Conservation (phyloP, 1,140 invertebrate genomes). For the Meloidogyne hapla region DNA sequence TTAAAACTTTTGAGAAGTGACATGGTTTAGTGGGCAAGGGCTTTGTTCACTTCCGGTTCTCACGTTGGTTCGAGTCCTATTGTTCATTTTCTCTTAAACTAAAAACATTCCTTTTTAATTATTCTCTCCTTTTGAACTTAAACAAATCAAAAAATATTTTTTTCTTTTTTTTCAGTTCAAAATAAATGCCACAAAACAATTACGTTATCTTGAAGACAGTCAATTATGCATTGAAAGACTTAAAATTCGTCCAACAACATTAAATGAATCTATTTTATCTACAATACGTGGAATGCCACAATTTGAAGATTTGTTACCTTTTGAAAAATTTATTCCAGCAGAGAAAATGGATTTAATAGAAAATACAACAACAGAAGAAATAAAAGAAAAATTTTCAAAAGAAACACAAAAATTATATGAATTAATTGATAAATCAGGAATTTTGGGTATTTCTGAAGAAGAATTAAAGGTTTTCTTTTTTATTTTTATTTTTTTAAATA, state of each 20-base stretch:
- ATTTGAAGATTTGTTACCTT: not conserved
- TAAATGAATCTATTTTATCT: not conserved
- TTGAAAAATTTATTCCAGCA: not conserved
- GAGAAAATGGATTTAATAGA: not conserved
- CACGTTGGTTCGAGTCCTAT: not conserved
- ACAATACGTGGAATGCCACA: constrained; percentile 11
- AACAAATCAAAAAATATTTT: not conserved
- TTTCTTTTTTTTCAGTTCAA: not conserved
- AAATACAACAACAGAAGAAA: not conserved
- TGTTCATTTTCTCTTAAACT: not conserved
- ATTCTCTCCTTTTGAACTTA: too few species aligned
- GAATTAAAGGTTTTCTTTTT: constrained; percentile 24
- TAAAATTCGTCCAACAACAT: constrained; percentile 20
- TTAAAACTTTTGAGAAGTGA: too few species aligned
- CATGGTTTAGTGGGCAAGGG: too few species aligned
- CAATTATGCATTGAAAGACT: constrained; percentile 23
- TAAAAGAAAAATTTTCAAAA: not conserved
- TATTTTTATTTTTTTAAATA: not conserved
- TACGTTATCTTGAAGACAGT: constrained; percentile 29
- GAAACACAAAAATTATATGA: constrained; percentile 4
- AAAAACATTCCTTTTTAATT: not conserved
- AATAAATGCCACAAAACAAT: constrained; percentile 33
- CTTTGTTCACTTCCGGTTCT: not conserved
- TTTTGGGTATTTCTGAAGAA: constrained; percentile 5
- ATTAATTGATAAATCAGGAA: constrained; percentile 9